Conservation (phyloP, 2,888 invertebrate species). For the Tenthredo mesomela region DNA sequence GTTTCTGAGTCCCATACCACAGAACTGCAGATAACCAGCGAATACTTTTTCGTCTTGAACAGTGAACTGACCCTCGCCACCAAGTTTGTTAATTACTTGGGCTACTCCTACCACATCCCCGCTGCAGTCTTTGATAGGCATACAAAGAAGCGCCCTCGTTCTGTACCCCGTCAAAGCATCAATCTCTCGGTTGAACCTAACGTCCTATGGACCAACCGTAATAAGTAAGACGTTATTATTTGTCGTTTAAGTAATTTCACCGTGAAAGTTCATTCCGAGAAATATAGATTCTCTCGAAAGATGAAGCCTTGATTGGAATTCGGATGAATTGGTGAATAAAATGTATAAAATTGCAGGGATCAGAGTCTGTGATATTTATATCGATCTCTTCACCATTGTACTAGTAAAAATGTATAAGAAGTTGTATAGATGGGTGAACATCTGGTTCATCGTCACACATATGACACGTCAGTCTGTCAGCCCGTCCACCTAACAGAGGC, state of each 20-base stretch:
- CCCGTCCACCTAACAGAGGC: not conserved
- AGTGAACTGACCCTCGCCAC: slow-evolving; percentile 91
- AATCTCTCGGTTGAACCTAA: slow-evolving; percentile 95
- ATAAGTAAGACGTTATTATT: slow-evolving; percentile 46
- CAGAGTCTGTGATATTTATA: not conserved
- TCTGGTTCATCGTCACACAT: slow-evolving; percentile 14
- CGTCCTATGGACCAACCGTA: slow-evolving; percentile 82
- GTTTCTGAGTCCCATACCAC: slow-evolving; percentile 96
- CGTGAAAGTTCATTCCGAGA: not conserved
- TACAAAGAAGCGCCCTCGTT: slow-evolving; percentile 94
- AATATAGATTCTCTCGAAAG: not conserved
- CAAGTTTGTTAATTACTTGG: slow-evolving; percentile 94
- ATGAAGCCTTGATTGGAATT: not conserved
- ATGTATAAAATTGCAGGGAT: not conserved
- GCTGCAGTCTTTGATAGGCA: slow-evolving; percentile 97
- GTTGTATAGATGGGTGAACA: slow-evolving; percentile 7
- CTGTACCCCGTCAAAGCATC: slow-evolving; percentile 96
- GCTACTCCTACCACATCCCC: slow-evolving; percentile 98
- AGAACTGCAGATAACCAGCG: slow-evolving; percentile 95
- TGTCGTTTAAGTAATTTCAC: not conserved
- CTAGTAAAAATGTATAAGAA: not conserved
- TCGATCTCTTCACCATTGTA: not conserved
- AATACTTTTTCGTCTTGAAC: slow-evolving; percentile 94
- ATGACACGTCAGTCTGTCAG: slow-evolving; percentile 19
- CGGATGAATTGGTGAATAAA: not conserved